A percentile compares a stretch with the other conserved stretches of the same genome.
Conservation (phyloP, 2,797 vertebrate genomes). For the Ataeniobius toweri region DNA sequence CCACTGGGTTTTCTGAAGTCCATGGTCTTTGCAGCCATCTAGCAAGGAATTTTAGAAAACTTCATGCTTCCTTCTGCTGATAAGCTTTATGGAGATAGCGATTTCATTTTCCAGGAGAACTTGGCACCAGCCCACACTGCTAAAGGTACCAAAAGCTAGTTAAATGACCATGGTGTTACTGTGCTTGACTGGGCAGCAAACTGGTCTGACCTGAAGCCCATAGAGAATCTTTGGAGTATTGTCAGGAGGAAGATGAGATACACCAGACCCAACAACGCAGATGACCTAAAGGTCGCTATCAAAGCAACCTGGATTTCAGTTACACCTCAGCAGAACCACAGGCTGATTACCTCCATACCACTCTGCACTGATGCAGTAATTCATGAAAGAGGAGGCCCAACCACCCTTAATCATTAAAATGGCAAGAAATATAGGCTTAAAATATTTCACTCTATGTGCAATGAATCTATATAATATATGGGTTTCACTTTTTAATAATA, state of each 20-base stretch:
- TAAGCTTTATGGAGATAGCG: no score
- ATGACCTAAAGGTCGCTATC: not conserved
- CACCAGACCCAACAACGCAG: no score
- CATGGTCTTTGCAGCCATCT: no score
- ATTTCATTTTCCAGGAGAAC: no score
- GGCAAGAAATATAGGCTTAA: not conserved
- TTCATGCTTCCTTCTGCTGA: no score
- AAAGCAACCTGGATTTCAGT: not conserved
- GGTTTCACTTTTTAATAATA: not conserved
- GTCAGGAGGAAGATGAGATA: not conserved
- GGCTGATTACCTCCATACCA: not conserved
- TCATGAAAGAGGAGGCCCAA: not conserved
- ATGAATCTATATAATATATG: not conserved
- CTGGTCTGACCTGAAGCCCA: not conserved
- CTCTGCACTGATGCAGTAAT: not conserved
- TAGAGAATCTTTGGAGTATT: not conserved
- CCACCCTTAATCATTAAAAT: not conserved
- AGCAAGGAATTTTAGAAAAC: no score
- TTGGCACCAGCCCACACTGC: no score
- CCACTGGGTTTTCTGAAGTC: no score
- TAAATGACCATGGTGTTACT: no score
- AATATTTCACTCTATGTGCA: not conserved
- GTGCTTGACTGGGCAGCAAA: no score
- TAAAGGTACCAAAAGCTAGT: no score
- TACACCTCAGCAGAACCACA: not conserved